phyloP scores from a whole-genome alignment of 1,140 invertebrate genomes.

The Drosophila funebris region DNA sequence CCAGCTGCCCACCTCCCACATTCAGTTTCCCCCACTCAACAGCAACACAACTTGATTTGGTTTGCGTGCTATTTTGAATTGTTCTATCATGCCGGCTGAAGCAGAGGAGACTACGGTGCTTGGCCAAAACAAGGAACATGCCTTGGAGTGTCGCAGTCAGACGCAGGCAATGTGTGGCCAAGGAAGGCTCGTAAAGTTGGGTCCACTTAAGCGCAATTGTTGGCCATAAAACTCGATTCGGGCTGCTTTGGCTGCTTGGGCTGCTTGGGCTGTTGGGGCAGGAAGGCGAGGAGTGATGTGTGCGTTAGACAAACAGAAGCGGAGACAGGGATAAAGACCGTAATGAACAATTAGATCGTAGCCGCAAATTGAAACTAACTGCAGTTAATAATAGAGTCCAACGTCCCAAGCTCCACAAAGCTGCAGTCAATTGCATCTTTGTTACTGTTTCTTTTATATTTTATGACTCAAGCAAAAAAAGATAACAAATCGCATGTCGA shows the following conservation, averaged over 20 bases:
- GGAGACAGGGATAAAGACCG: slow-evolving; percentile 20
- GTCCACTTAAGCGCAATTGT: slow-evolving; percentile 77
- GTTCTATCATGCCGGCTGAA: slow-evolving; percentile 22
- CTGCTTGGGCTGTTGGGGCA: neutral
- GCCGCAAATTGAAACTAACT: slow-evolving; percentile 78
- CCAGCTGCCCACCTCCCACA: neutral
- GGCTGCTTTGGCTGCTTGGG: slow-evolving; percentile 1
- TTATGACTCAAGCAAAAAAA: neutral
- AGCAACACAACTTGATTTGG: slow-evolving; percentile 62
- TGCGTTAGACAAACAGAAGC: slow-evolving; percentile 30
- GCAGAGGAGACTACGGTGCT: neutral
- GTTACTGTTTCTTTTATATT: slow-evolving; percentile 9
- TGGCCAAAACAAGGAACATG: slow-evolving; percentile 19
- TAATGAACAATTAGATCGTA: slow-evolving; percentile 76
- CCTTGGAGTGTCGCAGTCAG: slow-evolving; percentile 16
- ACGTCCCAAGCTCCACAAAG: neutral
- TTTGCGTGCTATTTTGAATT: slow-evolving; percentile 76
- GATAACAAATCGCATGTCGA: slow-evolving; percentile 30
- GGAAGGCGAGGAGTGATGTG: neutral
- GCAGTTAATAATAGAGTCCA: slow-evolving; percentile 52
- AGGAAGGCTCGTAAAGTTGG: slow-evolving; percentile 73
- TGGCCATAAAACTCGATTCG: slow-evolving; percentile 68
- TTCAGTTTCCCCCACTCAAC: slow-evolving; percentile 3
- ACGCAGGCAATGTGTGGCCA: slow-evolving; percentile 10
- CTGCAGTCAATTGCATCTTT: slow-evolving; percentile 28